A percentile compares a stretch with the other conserved stretches of the same genome.
phyloP scores from a whole-genome alignment of 2,888 invertebrate species.

The Carcina quercana region DNA sequence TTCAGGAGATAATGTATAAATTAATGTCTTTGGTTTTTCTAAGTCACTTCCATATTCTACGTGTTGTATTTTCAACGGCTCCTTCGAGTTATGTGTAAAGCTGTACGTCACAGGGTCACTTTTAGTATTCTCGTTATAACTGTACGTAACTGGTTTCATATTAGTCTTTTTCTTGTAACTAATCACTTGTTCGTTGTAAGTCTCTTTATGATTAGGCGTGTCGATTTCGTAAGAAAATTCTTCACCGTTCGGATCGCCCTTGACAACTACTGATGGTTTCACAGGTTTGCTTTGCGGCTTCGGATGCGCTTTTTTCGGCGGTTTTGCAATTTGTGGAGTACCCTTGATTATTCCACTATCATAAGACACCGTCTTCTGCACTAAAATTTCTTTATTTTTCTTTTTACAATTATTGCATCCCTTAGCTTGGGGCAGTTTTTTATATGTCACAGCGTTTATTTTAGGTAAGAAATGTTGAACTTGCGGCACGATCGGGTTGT shows the following conservation, averaged over 20 bases:
- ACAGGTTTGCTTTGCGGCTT: constrained; percentile 29
- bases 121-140: constrained; percentile 41
- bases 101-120: constrained; percentile 50
- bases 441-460: constrained; percentile 47
- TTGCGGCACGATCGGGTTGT: constrained; percentile 63
- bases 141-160: constrained; percentile 43
- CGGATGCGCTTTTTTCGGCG: constrained; percentile 35
- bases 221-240: constrained; percentile 55
- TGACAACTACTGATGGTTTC: constrained; percentile 32
- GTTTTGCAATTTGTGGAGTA: constrained; percentile 29
- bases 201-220: constrained; percentile 55
- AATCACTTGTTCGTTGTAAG: constrained; percentile 49
- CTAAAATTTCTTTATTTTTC: constrained; percentile 39
- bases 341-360: constrained; percentile 32
- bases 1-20: constrained; percentile 39
- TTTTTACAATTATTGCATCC: constrained; percentile 30
- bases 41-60: constrained; percentile 35
- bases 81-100: constrained; percentile 31
- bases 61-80: constrained; percentile 37
- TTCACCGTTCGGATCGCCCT: constrained; percentile 38
- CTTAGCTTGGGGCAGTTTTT: constrained; percentile 36
- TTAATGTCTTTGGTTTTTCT: constrained; percentile 38
- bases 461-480: constrained; percentile 63
- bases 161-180: constrained; percentile 55
- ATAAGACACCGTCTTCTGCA: constrained; percentile 45